phyloP scores from a whole-genome alignment of 2,797 vertebrate genomes.

The Anabas testudineus region DNA sequence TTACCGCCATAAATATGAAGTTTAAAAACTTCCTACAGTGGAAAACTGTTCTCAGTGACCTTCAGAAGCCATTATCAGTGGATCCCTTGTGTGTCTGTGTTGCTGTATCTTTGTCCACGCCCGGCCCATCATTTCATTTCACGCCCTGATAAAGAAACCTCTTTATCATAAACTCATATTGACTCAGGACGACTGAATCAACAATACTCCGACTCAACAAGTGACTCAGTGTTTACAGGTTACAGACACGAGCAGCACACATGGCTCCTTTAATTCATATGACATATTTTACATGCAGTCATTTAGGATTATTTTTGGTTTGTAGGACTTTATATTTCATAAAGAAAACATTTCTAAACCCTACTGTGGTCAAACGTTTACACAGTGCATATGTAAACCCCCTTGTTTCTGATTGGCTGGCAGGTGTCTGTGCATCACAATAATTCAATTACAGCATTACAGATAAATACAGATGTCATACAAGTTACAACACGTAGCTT shows the following conservation, averaged over 20 bases:
- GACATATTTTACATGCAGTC: not conserved
- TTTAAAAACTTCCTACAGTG: not conserved
- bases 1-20: too few species aligned
- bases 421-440: not conserved
- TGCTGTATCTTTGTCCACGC: conserved; percentile 51
- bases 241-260: not conserved
- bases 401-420: not conserved
- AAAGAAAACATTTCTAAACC: not conserved
- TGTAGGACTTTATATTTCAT: too few species aligned
- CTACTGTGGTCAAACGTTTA: too few species aligned
- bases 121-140: conserved; percentile 26
- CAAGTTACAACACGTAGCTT: too few species aligned
- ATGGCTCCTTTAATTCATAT: not conserved
- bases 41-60: conserved; percentile 10
- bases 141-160: conserved; percentile 54
- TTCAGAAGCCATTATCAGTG: conserved; percentile 55
- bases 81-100: conserved; percentile 30
- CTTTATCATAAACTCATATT: conserved; percentile 44
- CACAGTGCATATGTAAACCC: not conserved
- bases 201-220: not conserved
- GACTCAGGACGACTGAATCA: conserved; percentile 15
- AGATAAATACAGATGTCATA: too few species aligned
- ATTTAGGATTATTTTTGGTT: too few species aligned
- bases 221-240: not conserved
- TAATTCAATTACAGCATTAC: not conserved